A percentile compares a stretch with the other conserved stretches of the same genome.
Evolutionary conservation across 2,113 vertebrate species (phyloP).

Genomic region (Notarius lentiginosus): DNA sequence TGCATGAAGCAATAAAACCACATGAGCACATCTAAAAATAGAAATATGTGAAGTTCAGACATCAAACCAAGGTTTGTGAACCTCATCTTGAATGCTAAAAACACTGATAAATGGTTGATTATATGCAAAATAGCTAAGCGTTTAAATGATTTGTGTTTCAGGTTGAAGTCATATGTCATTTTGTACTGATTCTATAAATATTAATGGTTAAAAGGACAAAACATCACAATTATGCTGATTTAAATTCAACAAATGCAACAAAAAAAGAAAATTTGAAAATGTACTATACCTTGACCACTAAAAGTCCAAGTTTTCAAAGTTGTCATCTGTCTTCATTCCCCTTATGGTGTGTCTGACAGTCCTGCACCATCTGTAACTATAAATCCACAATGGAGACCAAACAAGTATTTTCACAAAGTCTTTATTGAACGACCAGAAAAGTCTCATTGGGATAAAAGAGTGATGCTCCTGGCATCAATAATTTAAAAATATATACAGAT

Average conservation of each 20-base stretch:
- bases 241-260: neutral
- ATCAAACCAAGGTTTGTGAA: neutral
- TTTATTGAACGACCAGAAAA: neutral
- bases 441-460: slow-evolving; percentile 15
- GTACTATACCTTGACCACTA: neutral
- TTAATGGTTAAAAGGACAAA: neutral
- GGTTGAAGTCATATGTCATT: neutral
- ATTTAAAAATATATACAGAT: neutral
- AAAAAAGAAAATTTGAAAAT: neutral
- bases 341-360: neutral
- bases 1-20: neutral
- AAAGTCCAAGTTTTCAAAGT: slow-evolving; percentile 6
- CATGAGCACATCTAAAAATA: neutral
- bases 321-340: neutral
- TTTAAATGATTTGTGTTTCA: neutral
- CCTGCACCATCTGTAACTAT: neutral
- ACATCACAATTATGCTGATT: neutral
- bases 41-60: neutral
- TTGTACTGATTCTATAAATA: neutral
- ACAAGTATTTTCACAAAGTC: neutral
- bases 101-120: neutral
- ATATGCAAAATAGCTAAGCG: neutral
- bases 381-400: neutral
- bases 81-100: neutral
- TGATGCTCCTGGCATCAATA: slow-evolving; percentile 3